Evolutionary conservation across 2,113 vertebrate genomes (phyloP).

Genomic region (Ramphastos sulfuratus): DNA sequence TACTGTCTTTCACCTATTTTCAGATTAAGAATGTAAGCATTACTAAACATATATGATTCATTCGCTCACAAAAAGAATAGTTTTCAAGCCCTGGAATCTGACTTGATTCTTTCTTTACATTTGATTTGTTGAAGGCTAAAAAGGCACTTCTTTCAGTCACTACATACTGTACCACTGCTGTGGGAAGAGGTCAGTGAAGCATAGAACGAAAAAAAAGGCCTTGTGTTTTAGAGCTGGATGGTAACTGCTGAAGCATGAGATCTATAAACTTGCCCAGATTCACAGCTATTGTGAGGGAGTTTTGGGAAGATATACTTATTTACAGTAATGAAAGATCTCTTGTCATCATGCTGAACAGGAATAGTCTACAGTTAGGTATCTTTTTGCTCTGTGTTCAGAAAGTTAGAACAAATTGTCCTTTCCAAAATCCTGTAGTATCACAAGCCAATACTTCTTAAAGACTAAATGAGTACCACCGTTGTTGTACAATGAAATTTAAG

Average conservation of each 20-base stretch:
- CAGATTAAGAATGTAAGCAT: not conserved
- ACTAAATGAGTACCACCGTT: rapidly evolving
- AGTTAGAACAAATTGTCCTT: not conserved
- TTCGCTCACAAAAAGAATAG: not conserved
- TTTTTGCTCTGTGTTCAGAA: not conserved
- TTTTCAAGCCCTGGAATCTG: not conserved
- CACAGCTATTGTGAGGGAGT: not conserved
- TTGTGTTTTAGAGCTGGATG: not conserved
- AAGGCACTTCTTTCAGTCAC: not conserved
- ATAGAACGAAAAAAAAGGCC: not conserved
- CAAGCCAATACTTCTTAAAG: not conserved
- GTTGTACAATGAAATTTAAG: not conserved
- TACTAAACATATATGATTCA: not conserved
- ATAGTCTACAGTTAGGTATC: not conserved
- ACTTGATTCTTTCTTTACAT: not conserved
- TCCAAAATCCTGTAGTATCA: not conserved
- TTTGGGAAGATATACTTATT: not conserved
- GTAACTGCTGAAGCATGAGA: not conserved
- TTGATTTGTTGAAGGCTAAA: not conserved
- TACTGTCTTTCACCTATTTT: not conserved
- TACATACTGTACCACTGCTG: not conserved
- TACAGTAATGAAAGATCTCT: not conserved
- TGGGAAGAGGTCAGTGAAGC: not conserved
- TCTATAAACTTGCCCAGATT: not conserved
- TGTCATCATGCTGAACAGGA: not conserved